phyloP scores from a whole-genome alignment of 2,113 vertebrate species.

The Theristicus caerulescens region DNA sequence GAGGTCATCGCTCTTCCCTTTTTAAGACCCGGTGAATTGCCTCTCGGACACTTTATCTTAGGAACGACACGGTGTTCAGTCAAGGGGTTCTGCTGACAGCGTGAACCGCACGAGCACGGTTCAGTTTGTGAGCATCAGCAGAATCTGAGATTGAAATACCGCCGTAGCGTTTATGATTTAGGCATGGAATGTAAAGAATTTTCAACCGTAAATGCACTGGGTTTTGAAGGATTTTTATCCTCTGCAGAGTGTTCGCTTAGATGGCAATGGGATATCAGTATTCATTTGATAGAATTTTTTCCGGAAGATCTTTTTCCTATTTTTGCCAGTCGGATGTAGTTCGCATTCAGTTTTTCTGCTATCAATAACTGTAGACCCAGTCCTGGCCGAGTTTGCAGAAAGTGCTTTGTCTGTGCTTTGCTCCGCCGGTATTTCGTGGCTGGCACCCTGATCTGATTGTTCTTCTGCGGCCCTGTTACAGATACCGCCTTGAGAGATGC shows the following conservation, averaged over 20 bases:
- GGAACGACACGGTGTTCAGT: background rate
- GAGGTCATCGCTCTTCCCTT: slow-evolving; percentile 30
- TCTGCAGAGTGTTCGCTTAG: slow-evolving; percentile 37
- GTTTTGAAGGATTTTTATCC: slow-evolving; percentile 63
- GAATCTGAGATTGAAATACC: slow-evolving; percentile 12
- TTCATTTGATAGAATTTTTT: slow-evolving; percentile 41
- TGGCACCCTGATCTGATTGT: slow-evolving; percentile 31
- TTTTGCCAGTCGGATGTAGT: background rate
- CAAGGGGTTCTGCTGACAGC: slow-evolving; percentile 61
- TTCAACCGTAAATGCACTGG: slow-evolving; percentile 44
- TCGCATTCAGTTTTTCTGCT: background rate
- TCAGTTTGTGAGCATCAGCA: slow-evolving; percentile 57
- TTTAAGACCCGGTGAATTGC: slow-evolving; percentile 29
- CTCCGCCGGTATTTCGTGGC: slow-evolving; percentile 10
- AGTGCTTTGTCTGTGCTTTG: slow-evolving; percentile 46
- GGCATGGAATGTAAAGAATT: slow-evolving; percentile 66
- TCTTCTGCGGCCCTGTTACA: background rate
- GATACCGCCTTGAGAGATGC: background rate
- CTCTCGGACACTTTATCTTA: slow-evolving; percentile 33
- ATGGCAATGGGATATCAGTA: slow-evolving; percentile 32
- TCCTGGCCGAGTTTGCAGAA: slow-evolving; percentile 30
- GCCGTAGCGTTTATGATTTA: background rate
- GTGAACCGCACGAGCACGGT: background rate
- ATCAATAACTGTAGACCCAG: slow-evolving; percentile 27
- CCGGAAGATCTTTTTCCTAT: background rate